These are phyloP conservation scores for Cylloceria caligata DNA, from an alignment of 2,888 invertebrate species.

Conservation along the genomic window DNA sequence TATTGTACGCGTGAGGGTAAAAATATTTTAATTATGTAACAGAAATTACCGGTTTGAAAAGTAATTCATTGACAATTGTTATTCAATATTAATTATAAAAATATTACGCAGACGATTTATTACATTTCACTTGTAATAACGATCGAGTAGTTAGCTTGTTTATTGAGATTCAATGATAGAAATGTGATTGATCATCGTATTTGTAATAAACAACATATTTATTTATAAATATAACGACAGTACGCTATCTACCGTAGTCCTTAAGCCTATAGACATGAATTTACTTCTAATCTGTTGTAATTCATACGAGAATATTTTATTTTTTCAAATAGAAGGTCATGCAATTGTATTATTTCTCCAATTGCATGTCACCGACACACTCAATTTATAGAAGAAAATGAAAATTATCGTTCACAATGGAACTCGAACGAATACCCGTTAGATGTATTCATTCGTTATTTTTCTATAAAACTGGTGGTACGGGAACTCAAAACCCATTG, in stretches of 20 bases:
- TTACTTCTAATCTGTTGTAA: not conserved
- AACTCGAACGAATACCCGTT: slow-evolving; percentile 62
- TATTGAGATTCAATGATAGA: too few species aligned
- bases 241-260: not conserved
- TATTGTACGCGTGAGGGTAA: too few species aligned
- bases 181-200: not conserved
- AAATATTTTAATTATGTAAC: too few species aligned
- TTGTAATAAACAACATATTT: not conserved
- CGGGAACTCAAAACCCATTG: slow-evolving; percentile 29
- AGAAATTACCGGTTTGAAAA: too few species aligned
- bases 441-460: slow-evolving; percentile 13
- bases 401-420: slow-evolving; percentile 29
- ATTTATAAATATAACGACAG: not conserved
- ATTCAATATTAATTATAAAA: not conserved
- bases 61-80: too few species aligned
- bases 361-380: slow-evolving; percentile 51
- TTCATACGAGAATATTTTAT: not conserved
- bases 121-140: too few species aligned
- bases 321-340: not conserved
- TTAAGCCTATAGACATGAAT: not conserved
- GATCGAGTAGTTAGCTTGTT: too few species aligned
- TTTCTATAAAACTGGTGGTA: slow-evolving; percentile 26
- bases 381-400: slow-evolving; percentile 47
- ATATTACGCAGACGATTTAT: not conserved
- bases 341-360: not conserved